These are phyloP conservation scores for Pegoplata infirma DNA, from an alignment of 2,888 invertebrate genomes.

Conservation along the genomic window DNA sequence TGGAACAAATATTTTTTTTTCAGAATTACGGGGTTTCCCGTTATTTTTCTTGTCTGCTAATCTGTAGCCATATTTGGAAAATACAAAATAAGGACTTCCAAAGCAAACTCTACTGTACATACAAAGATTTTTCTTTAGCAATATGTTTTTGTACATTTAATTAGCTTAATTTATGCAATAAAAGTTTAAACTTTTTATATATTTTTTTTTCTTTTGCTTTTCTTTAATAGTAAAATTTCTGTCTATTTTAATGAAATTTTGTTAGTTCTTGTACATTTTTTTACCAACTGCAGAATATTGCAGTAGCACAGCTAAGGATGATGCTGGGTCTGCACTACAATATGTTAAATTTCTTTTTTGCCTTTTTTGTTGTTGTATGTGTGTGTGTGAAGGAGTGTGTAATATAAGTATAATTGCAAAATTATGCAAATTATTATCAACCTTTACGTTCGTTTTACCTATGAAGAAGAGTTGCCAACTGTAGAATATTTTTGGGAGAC, in stretches of 20 bases:
- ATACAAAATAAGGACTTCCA: too few relatives aligned
- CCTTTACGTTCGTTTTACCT: slow-evolving; percentile 45
- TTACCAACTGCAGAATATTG: background rate
- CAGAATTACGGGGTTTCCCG: too few relatives aligned
- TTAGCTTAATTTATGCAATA: slow-evolving; percentile 60
- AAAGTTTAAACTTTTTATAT: slow-evolving; percentile 49
- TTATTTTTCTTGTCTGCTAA: too few relatives aligned
- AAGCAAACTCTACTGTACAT: too few relatives aligned
- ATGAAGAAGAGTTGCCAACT: slow-evolving; percentile 29
- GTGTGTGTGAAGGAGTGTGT: slow-evolving; percentile 13
- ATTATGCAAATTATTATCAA: slow-evolving; percentile 65
- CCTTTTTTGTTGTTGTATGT: background rate
- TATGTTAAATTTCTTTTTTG: too few relatives aligned
- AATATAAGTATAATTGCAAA: slow-evolving; percentile 64
- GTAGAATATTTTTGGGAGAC: too few relatives aligned
- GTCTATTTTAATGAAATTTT: slow-evolving; percentile 54
- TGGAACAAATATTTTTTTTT: too few relatives aligned
- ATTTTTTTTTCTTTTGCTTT: slow-evolving; percentile 11
- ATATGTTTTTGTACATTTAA: slow-evolving; percentile 56
- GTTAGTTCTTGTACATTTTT: background rate
- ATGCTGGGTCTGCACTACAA: slow-evolving; percentile 11
- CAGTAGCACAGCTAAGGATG: slow-evolving; percentile 5
- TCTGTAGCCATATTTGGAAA: too few relatives aligned
- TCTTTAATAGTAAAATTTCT: slow-evolving; percentile 50
- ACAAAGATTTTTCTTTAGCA: background rate